Evolutionary conservation across 2,113 vertebrate species (phyloP).

Genomic region (Cercocebus atys): DNA sequence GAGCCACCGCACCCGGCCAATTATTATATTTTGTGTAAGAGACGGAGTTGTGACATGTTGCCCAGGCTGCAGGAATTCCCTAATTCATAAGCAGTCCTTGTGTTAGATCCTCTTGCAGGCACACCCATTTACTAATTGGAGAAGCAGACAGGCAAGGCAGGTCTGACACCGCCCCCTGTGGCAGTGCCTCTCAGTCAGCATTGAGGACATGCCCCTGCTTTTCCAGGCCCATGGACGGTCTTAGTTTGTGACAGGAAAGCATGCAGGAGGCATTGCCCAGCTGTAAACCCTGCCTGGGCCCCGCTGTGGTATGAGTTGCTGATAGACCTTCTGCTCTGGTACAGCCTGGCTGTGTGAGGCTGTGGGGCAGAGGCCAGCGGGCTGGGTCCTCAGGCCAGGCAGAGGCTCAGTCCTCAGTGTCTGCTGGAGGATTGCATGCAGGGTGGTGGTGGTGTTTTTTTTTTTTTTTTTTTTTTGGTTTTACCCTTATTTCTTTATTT

Average conservation of each 20-base stretch:
- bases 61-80: accelerated
- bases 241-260: not conserved
- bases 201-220: not conserved
- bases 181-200: not conserved
- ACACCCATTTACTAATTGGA: not conserved
- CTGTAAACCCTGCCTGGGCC: not conserved
- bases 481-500: too few relatives aligned
- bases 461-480: too few relatives aligned
- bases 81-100: not conserved
- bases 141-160: not conserved
- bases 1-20: too few relatives aligned
- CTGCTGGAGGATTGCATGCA: not conserved
- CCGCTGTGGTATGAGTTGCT: not conserved
- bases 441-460: not conserved
- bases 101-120: not conserved
- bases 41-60: too few relatives aligned
- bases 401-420: too few relatives aligned
- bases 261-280: not conserved
- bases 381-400: not conserved
- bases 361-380: not conserved
- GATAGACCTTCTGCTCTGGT: not conserved
- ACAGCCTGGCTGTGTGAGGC: not conserved
- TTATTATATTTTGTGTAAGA: too few relatives aligned
- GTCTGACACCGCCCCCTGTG: not conserved
- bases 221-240: not conserved